phyloP scores from a whole-genome alignment of 1,140 invertebrate genomes.

The Drosophila serrata region DNA sequence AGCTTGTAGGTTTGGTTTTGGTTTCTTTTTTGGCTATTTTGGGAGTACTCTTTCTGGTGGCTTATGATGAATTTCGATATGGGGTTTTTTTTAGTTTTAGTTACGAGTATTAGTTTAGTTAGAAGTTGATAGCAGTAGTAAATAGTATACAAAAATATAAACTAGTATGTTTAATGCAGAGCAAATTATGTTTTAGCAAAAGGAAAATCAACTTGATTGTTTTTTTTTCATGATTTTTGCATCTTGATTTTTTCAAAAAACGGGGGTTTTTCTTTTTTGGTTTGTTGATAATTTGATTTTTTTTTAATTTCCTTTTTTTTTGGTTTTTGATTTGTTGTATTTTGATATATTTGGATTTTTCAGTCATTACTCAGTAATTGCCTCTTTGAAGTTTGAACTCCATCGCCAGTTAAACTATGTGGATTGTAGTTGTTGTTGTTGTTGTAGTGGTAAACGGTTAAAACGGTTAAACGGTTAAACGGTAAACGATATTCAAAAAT shows the following conservation, averaged over 20 bases:
- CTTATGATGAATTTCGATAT: conserved; percentile 59
- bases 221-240: conserved; percentile 22
- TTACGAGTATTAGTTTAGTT: conserved; percentile 70
- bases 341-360: conserved; percentile 70
- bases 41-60: conserved; percentile 42
- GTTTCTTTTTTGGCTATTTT: neutral
- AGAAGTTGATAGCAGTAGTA: conserved; percentile 78
- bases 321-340: conserved; percentile 26
- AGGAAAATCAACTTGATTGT: conserved; percentile 61
- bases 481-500: conserved; percentile 79
- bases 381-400: conserved; percentile 97
- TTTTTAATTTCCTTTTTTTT: conserved; percentile 39
- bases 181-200: conserved; percentile 83
- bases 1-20: conserved; percentile 39
- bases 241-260: conserved; percentile 29
- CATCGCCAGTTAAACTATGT: conserved; percentile 96
- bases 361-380: conserved; percentile 91
- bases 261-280: conserved; percentile 10
- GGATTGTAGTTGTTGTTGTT: conserved; percentile 78
- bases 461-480: conserved; percentile 22
- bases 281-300: conserved; percentile 10
- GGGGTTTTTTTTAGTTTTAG: conserved; percentile 46
- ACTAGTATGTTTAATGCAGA: conserved; percentile 80
- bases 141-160: conserved; percentile 82
- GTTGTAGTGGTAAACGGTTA: conserved; percentile 23